Conservation (phyloP, 2,888 invertebrate species). For the Noctua janthe region DNA sequence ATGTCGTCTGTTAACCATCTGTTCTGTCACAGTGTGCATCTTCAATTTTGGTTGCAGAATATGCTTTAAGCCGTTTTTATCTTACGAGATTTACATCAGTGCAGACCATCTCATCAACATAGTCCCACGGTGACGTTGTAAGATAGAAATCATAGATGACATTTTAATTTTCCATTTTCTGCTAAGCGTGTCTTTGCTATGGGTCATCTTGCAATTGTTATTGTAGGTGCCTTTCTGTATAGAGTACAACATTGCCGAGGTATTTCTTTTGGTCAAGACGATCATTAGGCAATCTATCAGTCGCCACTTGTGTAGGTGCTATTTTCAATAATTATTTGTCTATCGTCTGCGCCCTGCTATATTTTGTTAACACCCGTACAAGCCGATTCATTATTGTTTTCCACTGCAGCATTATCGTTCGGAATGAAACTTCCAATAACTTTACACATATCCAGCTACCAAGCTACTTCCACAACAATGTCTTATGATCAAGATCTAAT, state of each 20-base stretch:
- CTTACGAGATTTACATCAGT: not conserved
- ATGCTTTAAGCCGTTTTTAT: not conserved
- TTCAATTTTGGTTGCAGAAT: not conserved
- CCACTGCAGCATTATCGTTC: not conserved
- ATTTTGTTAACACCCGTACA: not conserved
- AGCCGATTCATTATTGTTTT: not conserved
- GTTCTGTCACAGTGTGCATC: too few species aligned
- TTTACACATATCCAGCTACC: not conserved
- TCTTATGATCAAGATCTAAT: constrained; percentile 62
- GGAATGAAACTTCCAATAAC: constrained; percentile 23
- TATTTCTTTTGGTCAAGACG: not conserved
- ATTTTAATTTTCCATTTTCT: constrained; percentile 23
- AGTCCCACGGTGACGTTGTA: not conserved
- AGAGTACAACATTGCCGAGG: not conserved
- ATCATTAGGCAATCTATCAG: not conserved
- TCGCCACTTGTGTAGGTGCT: not conserved
- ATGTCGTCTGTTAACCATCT: too few species aligned
- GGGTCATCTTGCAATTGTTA: not conserved
- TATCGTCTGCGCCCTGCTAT: not conserved
- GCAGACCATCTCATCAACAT: not conserved
- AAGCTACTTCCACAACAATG: constrained; percentile 43
- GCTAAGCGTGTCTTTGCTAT: not conserved
- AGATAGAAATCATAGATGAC: constrained; percentile 20
- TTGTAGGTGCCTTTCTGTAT: not conserved
- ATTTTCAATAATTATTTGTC: not conserved